A percentile compares a stretch with the other conserved stretches of the same genome.
Conservation (phyloP, 2,888 invertebrate species). For the Agrotis puta region DNA sequence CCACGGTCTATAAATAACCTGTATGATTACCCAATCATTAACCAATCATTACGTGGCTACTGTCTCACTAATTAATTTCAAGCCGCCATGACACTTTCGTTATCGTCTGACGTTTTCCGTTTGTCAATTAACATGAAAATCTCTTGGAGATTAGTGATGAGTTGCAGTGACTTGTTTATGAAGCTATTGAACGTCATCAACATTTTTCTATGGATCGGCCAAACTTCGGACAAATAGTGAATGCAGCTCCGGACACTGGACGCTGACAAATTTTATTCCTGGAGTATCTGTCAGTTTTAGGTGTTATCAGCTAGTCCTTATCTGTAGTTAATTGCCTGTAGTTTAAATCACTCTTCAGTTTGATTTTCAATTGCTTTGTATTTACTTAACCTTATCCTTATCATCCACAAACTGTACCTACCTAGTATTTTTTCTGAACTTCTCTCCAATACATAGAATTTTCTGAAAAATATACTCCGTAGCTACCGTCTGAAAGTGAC, state of each 20-base stretch:
- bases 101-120: slow-evolving; percentile 60
- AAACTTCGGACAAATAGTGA: too few relatives aligned
- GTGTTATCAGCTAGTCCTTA: too few relatives aligned
- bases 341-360: too few relatives aligned
- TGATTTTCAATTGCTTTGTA: not conserved
- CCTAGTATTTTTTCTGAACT: not conserved
- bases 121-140: slow-evolving; percentile 61
- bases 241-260: too few relatives aligned
- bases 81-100: slow-evolving; percentile 67
- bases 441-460: too few relatives aligned
- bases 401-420: not conserved
- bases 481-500: too few relatives aligned
- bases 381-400: not conserved
- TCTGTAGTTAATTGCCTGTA: too few relatives aligned
- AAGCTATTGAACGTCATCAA: not conserved
- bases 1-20: slow-evolving; percentile 35
- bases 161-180: not conserved
- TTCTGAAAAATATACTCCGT: too few relatives aligned
- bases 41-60: slow-evolving; percentile 60
- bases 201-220: too few relatives aligned
- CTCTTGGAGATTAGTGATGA: slow-evolving; percentile 46
- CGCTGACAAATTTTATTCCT: too few relatives aligned
- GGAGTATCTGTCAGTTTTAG: too few relatives aligned
- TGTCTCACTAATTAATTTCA: slow-evolving; percentile 59
- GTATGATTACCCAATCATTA: slow-evolving; percentile 54